phyloP scores from a whole-genome alignment of 1,140 invertebrate genomes.

The Apocrypta bakeri region DNA sequence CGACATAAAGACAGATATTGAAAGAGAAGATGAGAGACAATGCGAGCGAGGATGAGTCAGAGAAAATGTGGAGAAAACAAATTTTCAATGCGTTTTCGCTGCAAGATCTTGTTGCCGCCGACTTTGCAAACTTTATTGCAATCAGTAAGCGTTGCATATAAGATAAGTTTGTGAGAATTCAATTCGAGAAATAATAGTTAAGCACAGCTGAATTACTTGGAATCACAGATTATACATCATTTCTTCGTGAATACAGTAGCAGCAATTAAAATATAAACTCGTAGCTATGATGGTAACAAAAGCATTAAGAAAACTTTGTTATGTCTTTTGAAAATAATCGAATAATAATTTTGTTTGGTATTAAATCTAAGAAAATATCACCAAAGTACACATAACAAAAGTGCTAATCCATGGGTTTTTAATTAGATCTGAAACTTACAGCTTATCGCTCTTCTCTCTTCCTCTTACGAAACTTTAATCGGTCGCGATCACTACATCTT shows the following conservation, averaged over 20 bases:
- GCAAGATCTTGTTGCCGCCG: background rate
- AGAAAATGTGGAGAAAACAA: background rate
- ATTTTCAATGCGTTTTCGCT: background rate
- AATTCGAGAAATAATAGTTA: background rate
- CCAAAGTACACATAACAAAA: background rate
- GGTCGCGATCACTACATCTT: background rate
- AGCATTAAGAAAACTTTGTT: too few species aligned
- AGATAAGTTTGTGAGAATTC: background rate
- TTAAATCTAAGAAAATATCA: background rate
- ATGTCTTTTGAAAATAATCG: too few species aligned
- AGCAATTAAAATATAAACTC: too few species aligned
- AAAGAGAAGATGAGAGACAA: constrained; percentile 6
- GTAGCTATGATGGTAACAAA: too few species aligned
- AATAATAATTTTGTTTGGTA: too few species aligned
- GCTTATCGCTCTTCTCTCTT: background rate
- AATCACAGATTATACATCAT: too few species aligned
- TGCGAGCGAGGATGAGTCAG: background rate
- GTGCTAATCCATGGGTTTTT: background rate
- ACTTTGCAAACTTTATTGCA: background rate
- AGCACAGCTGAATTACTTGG: too few species aligned
- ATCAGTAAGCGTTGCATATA: background rate
- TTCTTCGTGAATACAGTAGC: too few species aligned
- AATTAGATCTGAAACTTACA: background rate
- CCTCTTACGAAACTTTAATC: constrained; percentile 8
- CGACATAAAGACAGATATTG: background rate